A percentile compares a stretch with the other conserved stretches of the same genome.
Conservation (phyloP, 2,888 invertebrate species). For the Lepeophtheirus nordmannii region DNA sequence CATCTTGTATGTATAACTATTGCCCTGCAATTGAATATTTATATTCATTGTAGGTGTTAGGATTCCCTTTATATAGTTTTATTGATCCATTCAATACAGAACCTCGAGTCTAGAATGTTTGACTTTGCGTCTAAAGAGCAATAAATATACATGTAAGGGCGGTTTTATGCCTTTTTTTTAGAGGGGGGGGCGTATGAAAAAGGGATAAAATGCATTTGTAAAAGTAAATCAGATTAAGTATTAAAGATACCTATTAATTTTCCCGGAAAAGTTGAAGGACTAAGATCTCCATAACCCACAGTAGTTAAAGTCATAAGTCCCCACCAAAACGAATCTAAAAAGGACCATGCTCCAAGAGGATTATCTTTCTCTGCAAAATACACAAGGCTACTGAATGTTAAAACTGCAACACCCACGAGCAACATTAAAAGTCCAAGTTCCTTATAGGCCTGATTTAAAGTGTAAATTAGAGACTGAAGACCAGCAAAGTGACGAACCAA, state of each 20-base stretch:
- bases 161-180: too few species aligned
- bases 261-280: constrained; percentile 22
- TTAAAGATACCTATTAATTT: constrained; percentile 10
- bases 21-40: too few species aligned
- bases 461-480: constrained; percentile 22
- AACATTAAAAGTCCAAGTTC: constrained; percentile 22
- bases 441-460: constrained; percentile 22
- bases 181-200: not conserved
- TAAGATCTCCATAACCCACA: constrained; percentile 22
- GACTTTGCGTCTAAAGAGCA: too few species aligned
- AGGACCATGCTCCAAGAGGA: constrained; percentile 20
- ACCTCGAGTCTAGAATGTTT: too few species aligned
- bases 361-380: constrained; percentile 24
- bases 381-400: constrained; percentile 18
- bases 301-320: constrained; percentile 21
- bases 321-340: constrained; percentile 23
- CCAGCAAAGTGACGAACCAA: constrained; percentile 22
- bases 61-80: too few species aligned
- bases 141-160: too few species aligned
- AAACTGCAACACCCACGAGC: constrained; percentile 21
- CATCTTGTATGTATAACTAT: too few species aligned
- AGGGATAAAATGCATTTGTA: not conserved
- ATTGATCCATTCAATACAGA: too few species aligned
- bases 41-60: too few species aligned
- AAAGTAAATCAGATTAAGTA: not conserved